Evolutionary conservation across 2,797 vertebrate species (phyloP).

Genomic region (Gallinago nigripennis): DNA sequence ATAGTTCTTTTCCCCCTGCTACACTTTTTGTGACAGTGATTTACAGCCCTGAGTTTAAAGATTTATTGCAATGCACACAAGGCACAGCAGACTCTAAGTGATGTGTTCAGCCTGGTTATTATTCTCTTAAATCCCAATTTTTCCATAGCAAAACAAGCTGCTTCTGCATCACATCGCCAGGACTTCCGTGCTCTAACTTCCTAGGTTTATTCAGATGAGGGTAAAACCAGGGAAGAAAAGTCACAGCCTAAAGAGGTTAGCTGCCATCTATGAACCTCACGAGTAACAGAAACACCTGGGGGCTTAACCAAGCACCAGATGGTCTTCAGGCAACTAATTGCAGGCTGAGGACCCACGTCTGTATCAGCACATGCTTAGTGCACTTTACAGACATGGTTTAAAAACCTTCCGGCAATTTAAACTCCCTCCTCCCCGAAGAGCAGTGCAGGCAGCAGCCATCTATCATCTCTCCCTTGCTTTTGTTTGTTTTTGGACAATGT

Average conservation of each 20-base stretch:
- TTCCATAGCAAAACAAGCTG: neutral
- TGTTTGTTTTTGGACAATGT: neutral
- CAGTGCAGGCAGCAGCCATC: neutral
- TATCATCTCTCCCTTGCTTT: neutral
- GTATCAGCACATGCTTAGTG: neutral
- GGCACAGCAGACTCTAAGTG: neutral
- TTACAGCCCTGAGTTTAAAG: neutral
- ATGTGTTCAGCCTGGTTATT: neutral
- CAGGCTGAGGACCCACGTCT: neutral
- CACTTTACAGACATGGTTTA: neutral
- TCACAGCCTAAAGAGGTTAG: neutral
- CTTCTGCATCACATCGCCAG: neutral
- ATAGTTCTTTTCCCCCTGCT: neutral
- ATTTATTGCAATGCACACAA: neutral
- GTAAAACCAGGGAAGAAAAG: neutral
- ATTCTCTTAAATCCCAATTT: neutral
- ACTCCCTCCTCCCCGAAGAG: neutral
- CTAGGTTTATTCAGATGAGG: neutral
- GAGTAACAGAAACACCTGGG: neutral
- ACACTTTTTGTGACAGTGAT: neutral
- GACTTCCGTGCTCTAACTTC: neutral
- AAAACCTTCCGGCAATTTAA: neutral
- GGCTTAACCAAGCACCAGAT: constrained; percentile 49
- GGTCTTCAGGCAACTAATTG: neutral
- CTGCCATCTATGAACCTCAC: neutral